These are phyloP conservation scores for Vanessa atalanta DNA, from an alignment of 1,140 invertebrate species.

Conservation along the genomic window DNA sequence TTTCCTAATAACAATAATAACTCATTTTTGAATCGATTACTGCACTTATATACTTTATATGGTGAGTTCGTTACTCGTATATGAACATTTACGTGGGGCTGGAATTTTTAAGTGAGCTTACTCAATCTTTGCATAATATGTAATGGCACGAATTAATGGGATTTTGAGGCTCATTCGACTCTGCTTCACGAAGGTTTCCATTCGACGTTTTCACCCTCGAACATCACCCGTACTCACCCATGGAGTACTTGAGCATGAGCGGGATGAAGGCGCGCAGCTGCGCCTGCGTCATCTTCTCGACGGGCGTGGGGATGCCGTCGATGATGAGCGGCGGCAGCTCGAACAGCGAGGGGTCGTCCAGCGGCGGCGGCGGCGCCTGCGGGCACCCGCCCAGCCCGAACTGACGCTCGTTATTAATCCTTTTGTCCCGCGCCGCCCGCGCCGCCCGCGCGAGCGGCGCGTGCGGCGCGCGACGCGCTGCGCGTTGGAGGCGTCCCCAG, in stretches of 20 bases:
- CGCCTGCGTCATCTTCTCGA: constrained; percentile 99
- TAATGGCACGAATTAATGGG: too few relatives aligned
- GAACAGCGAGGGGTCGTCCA: constrained; percentile 95
- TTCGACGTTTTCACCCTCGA: too few relatives aligned
- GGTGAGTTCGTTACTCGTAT: too few relatives aligned
- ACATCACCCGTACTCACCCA: constrained; percentile 78
- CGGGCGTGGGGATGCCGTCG: constrained; percentile 98
- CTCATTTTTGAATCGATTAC: too few relatives aligned
- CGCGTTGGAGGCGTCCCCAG: neutral
- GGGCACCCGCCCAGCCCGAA: constrained; percentile 73
- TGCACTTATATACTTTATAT: too few relatives aligned
- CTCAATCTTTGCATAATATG: too few relatives aligned
- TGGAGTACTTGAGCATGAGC: constrained; percentile 98
- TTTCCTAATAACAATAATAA: too few relatives aligned
- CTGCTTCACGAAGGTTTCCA: neutral
- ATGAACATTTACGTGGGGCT: too few relatives aligned
- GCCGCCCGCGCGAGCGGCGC: neutral
- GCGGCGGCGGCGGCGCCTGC: constrained; percentile 93
- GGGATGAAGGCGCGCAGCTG: constrained; percentile 98
- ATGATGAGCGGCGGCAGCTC: constrained; percentile 97
- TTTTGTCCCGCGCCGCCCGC: neutral
- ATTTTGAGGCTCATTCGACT: too few relatives aligned
- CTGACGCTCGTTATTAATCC: constrained; percentile 64
- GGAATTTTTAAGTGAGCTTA: too few relatives aligned
- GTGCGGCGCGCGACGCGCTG: too few relatives aligned